Conservation (phyloP, 2,888 invertebrate species). For the Torymus aiolomorphi region DNA sequence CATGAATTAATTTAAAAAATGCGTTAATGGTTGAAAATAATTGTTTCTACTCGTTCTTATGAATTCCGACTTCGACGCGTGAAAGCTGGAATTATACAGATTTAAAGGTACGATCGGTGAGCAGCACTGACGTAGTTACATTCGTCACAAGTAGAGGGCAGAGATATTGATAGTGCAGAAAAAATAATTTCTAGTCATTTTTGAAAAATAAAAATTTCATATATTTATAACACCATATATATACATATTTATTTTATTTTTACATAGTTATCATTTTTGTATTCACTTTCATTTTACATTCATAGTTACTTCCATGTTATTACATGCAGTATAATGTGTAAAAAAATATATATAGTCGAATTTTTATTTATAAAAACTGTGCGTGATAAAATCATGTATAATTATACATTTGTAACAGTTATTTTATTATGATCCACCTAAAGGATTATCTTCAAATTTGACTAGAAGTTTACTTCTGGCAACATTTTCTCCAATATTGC, state of each 20-base stretch:
- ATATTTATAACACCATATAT: slow-evolving; percentile 1
- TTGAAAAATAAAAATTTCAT: slow-evolving; percentile 8
- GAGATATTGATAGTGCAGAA: neutral
- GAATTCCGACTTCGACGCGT: slow-evolving; percentile 26
- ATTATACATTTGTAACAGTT: too few species aligned
- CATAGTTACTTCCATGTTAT: too few species aligned
- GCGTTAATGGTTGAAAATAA: too few species aligned
- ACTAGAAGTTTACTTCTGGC: slow-evolving; percentile 81
- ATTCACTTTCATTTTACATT: too few species aligned
- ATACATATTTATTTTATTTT: neutral
- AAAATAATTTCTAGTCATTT: neutral
- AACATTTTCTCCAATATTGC: slow-evolving; percentile 88
- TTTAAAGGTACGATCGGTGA: slow-evolving; percentile 30
- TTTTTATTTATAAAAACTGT: too few species aligned
- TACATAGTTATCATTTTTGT: too few species aligned
- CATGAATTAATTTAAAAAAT: neutral
- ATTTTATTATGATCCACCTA: too few species aligned
- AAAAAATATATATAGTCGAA: too few species aligned
- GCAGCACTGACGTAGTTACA: slow-evolving; percentile 22
- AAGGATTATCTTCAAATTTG: slow-evolving; percentile 61
- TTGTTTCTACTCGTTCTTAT: neutral
- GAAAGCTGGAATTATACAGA: slow-evolving; percentile 35
- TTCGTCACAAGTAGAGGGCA: slow-evolving; percentile 25
- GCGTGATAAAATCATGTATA: too few species aligned
- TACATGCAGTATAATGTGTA: too few species aligned